Percentiles rank a stretch among this genome's conserved stretches.
phyloP scores from a whole-genome alignment of 1,140 invertebrate genomes.

The Mizuhopecten yessoensis region DNA sequence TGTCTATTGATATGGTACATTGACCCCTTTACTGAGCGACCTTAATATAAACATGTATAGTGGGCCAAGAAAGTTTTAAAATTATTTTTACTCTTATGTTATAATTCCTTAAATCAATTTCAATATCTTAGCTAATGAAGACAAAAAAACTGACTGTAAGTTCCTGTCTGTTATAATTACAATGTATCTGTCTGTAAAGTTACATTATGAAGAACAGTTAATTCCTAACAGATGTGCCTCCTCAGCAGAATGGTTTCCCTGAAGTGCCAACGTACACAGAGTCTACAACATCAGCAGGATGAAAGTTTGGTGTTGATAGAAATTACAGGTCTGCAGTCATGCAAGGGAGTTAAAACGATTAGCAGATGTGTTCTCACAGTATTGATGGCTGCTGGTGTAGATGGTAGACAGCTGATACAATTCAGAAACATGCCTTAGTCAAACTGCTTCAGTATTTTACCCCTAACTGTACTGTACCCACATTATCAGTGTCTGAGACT shows the following conservation, averaged over 20 bases:
- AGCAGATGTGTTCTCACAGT: not conserved
- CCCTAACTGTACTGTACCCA: not conserved
- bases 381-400: not conserved
- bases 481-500: not conserved
- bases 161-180: not conserved
- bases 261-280: not conserved
- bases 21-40: no score
- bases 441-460: no score
- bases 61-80: no score
- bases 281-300: not conserved
- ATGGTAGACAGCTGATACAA: not conserved
- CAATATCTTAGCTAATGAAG: not conserved
- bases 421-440: not conserved
- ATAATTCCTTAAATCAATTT: no score
- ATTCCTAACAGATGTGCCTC: constrained; percentile 2
- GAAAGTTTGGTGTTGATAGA: not conserved
- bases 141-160: not conserved
- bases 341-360: not conserved
- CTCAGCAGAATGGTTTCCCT: constrained; percentile 7
- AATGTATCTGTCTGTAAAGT: not conserved
- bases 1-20: no score
- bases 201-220: constrained; percentile 18
- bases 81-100: no score
- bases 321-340: not conserved
- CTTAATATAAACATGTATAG: no score